Evolutionary conservation across 1,140 invertebrate species (phyloP).

Genomic region (Drosophila aff.): DNA sequence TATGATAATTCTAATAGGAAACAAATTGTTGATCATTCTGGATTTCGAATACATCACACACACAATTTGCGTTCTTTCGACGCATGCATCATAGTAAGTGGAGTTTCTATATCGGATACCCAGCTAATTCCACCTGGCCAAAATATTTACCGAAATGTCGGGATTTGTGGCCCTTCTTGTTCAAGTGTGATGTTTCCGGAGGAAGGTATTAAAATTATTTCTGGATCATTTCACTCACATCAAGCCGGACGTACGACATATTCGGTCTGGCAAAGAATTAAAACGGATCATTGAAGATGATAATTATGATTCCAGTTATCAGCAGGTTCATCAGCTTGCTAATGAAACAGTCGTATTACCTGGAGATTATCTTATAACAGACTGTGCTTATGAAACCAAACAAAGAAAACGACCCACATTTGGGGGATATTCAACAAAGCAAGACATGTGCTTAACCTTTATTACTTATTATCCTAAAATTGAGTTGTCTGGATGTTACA

Average conservation of each 20-base stretch:
- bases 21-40: constrained; percentile 91
- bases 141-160: constrained; percentile 90
- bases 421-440: constrained; percentile 92
- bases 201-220: constrained; percentile 92
- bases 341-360: constrained; percentile 90
- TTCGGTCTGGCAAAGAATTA: constrained; percentile 91
- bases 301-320: constrained; percentile 93
- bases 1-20: constrained; percentile 92
- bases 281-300: constrained; percentile 91
- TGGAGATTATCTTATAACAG: constrained; percentile 92
- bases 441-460: constrained; percentile 95
- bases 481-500: constrained; percentile 89
- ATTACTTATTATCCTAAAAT: constrained; percentile 93
- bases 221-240: constrained; percentile 92
- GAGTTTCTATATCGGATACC: constrained; percentile 91
- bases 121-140: constrained; percentile 93
- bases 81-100: constrained; percentile 92
- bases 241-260: constrained; percentile 91
- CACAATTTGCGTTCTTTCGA: constrained; percentile 90
- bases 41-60: constrained; percentile 92
- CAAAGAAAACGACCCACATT: constrained; percentile 88
- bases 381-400: constrained; percentile 91
- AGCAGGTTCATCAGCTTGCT: constrained; percentile 90
- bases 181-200: constrained; percentile 91
- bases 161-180: constrained; percentile 92